These are phyloP conservation scores for Cepaea nemoralis DNA, from an alignment of 1,140 invertebrate genomes.

Conservation along the genomic window DNA sequence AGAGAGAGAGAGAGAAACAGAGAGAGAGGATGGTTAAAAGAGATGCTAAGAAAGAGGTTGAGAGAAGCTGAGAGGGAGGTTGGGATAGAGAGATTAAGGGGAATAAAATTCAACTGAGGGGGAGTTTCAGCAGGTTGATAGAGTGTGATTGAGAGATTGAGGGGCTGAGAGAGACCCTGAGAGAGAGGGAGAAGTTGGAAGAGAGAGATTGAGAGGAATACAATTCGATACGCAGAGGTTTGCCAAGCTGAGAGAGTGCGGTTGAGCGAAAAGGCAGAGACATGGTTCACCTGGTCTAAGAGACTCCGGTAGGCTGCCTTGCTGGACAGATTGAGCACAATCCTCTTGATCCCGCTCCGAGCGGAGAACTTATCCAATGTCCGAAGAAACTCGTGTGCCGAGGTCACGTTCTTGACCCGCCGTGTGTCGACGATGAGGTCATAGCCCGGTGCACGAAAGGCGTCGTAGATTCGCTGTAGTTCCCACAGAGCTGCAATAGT, in stretches of 20 bases:
- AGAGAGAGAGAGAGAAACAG: background rate
- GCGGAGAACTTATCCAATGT: slow-evolving; percentile 40
- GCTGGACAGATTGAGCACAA: slow-evolving; percentile 26
- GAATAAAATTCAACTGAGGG: no score
- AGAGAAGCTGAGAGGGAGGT: no score
- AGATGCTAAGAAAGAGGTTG: no score
- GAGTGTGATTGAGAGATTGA: no score
- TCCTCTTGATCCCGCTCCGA: slow-evolving; percentile 3
- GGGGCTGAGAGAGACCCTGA: no score
- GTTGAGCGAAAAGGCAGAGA: background rate
- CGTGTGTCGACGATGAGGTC: slow-evolving; percentile 43
- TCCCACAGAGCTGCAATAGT: slow-evolving; percentile 40
- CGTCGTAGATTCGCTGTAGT: slow-evolving; percentile 44
- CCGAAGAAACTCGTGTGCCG: slow-evolving; percentile 44
- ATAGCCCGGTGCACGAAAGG: slow-evolving; percentile 21
- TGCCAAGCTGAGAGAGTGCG: no score
- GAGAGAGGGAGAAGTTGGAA: no score
- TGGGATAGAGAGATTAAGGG: no score
- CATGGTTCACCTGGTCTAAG: slow-evolving; percentile 7
- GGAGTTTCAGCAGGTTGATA: no score
- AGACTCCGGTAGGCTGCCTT: slow-evolving; percentile 11
- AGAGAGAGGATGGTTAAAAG: no score
- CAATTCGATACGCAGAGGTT: no score
- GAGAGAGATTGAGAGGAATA: no score
- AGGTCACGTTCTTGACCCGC: slow-evolving; percentile 33